phyloP scores from a whole-genome alignment of 2,888 invertebrate species.

The Ditula angustiorana region DNA sequence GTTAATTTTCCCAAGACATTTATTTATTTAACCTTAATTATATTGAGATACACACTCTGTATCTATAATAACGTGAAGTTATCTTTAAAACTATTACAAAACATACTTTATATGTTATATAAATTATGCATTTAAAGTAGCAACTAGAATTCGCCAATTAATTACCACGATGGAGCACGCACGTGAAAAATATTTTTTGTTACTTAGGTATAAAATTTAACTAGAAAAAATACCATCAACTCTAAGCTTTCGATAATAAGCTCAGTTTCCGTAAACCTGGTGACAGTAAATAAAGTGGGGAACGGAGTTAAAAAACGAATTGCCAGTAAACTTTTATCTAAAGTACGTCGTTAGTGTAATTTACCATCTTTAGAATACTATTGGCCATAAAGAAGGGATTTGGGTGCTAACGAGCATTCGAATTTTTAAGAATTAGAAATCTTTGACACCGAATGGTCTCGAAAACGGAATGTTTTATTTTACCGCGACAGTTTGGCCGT shows the following conservation, averaged over 20 bases:
- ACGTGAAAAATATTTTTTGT: no score
- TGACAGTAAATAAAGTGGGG: conserved; percentile 8
- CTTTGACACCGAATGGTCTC: background rate
- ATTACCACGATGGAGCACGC: no score
- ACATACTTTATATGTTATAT: no score
- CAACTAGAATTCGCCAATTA: no score
- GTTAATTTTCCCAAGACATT: no score
- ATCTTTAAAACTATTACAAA: no score
- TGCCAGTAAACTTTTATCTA: conserved; percentile 36
- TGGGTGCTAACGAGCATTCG: conserved; percentile 25
- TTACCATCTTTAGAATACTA: conserved; percentile 34
- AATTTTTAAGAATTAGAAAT: conserved; percentile 4
- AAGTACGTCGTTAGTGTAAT: conserved; percentile 39
- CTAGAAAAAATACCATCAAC: background rate
- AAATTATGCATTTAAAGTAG: no score
- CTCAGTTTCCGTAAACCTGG: conserved; percentile 5
- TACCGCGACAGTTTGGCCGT: no score
- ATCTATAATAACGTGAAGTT: no score
- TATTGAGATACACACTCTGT: no score
- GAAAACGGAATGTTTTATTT: no score
- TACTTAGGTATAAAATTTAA: background rate
- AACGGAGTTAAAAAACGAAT: conserved; percentile 25
- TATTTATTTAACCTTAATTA: no score
- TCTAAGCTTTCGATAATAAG: conserved; percentile 1
- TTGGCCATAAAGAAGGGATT: conserved; percentile 21